phyloP scores from a whole-genome alignment of 2,113 vertebrate species.

The Caloenas nicobarica region DNA sequence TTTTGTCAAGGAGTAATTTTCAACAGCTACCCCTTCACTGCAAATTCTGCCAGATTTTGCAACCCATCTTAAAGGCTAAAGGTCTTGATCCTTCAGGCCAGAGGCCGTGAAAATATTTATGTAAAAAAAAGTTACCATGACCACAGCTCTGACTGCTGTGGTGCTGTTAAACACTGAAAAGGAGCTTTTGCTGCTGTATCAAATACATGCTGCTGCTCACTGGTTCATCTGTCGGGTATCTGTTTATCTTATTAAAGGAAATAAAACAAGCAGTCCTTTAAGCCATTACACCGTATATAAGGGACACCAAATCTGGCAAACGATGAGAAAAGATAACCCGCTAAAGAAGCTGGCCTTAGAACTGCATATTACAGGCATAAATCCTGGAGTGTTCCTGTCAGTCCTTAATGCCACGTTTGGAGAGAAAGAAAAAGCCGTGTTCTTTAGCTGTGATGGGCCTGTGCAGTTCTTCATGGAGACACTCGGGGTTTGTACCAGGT shows the following conservation, averaged over 20 bases:
- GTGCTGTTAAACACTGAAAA: accelerated
- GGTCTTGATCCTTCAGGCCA: background rate
- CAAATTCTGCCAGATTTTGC: background rate
- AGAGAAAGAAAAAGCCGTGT: background rate
- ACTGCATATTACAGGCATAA: background rate
- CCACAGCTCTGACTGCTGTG: background rate
- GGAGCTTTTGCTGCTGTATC: background rate
- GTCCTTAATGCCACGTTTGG: background rate
- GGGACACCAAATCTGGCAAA: background rate
- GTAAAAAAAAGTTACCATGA: background rate
- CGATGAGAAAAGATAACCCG: background rate
- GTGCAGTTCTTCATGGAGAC: background rate
- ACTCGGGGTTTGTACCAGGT: background rate
- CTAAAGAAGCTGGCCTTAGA: background rate
- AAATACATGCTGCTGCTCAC: background rate
- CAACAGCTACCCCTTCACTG: background rate
- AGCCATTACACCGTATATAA: background rate
- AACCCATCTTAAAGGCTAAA: background rate
- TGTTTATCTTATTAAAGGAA: background rate
- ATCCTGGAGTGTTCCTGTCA: background rate
- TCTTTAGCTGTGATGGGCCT: background rate
- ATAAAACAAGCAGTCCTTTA: background rate
- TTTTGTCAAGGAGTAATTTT: background rate
- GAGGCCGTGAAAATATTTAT: background rate
- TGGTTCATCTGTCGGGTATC: background rate